Conservation (phyloP, 1,140 invertebrate genomes). For the Eriocheir sinensis region DNA sequence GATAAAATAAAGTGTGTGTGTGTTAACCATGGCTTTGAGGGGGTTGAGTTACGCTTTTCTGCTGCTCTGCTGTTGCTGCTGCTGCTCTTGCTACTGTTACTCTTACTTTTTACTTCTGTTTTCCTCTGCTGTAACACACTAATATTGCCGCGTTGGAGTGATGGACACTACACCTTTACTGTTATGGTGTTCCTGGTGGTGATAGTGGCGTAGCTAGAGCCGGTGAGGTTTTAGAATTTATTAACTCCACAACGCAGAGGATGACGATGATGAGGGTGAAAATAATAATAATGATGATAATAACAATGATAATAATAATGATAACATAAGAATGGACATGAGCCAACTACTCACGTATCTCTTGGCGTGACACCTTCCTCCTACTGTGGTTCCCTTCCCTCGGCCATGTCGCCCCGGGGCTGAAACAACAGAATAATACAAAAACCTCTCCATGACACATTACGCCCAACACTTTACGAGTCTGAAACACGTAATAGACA, state of each 20-base stretch:
- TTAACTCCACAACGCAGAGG: neutral
- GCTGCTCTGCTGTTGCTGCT: too few relatives aligned
- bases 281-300: neutral
- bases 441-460: too few relatives aligned
- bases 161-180: neutral
- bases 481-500: too few relatives aligned
- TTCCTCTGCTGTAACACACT: neutral
- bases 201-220: neutral
- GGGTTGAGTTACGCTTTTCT: neutral
- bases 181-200: conserved; percentile 23
- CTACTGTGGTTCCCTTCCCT: too few relatives aligned
- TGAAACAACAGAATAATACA: too few relatives aligned
- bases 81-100: too few relatives aligned
- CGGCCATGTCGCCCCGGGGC: too few relatives aligned
- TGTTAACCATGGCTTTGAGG: too few relatives aligned
- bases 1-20: too few relatives aligned
- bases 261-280: neutral
- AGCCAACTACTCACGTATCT: too few relatives aligned
- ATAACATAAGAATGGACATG: conserved; percentile 36
- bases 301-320: neutral
- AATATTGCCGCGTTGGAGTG: neutral
- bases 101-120: neutral
- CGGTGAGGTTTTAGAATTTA: neutral
- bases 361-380: too few relatives aligned
- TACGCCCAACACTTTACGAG: neutral